These are phyloP conservation scores for Pollimyrus isidori DNA, from an alignment of 2,113 vertebrate genomes.

Conservation along the genomic window DNA sequence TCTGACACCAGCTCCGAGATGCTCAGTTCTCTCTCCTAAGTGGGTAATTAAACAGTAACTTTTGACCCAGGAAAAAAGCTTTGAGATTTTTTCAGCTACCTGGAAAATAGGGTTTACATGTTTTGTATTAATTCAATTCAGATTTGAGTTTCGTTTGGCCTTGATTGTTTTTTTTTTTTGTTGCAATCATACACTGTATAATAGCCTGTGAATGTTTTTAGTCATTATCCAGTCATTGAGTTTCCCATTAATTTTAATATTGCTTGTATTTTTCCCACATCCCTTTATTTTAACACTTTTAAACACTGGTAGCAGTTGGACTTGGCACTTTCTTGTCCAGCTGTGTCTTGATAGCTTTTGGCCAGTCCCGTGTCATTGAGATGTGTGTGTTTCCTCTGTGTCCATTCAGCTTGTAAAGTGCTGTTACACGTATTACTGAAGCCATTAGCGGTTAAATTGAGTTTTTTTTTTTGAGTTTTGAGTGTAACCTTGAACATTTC, in stretches of 20 bases:
- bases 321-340: background rate
- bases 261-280: background rate
- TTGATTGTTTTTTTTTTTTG: background rate
- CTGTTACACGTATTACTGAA: background rate
- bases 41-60: background rate
- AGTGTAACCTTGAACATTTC: background rate
- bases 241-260: background rate
- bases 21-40: background rate
- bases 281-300: background rate
- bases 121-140: constrained; percentile 11
- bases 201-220: background rate
- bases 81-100: background rate
- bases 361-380: background rate
- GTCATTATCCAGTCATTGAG: constrained; percentile 1
- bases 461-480: background rate
- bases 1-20: background rate
- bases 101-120: background rate
- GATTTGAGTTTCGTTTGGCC: background rate
- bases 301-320: background rate
- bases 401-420: background rate
- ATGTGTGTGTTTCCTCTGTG: background rate
- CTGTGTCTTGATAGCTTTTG: background rate
- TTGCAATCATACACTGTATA: background rate
- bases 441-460: background rate
- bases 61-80: background rate